phyloP scores from a whole-genome alignment of 2,888 invertebrate species.

The Platypus cylindrus region DNA sequence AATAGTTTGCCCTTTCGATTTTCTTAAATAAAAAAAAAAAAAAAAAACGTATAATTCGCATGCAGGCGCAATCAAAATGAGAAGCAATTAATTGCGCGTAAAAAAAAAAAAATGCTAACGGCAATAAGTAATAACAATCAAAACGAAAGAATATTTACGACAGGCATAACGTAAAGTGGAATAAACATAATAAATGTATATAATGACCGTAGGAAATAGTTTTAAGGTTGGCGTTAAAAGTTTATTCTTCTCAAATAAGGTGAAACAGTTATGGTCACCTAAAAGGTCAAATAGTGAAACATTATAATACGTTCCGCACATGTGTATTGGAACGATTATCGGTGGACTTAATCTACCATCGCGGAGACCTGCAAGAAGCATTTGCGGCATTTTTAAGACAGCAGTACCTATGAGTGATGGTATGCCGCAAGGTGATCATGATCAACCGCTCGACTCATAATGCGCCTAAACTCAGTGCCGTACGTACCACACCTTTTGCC shows the following conservation, averaged over 20 bases:
- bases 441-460: constrained; percentile 25
- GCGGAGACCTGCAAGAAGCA: constrained; percentile 23
- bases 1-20: no score
- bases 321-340: constrained; percentile 23
- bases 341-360: constrained; percentile 22
- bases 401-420: constrained; percentile 24
- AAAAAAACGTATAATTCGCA: no score
- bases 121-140: constrained; percentile 4
- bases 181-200: constrained; percentile 9
- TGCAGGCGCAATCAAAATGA: constrained; percentile 6
- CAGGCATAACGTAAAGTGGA: constrained; percentile 7
- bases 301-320: constrained; percentile 23
- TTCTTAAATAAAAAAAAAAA: no score
- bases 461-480: constrained; percentile 18
- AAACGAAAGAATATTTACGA: constrained; percentile 5
- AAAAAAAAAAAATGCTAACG: constrained; percentile 4
- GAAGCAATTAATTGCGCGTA: constrained; percentile 2
- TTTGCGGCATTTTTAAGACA: constrained; percentile 24
- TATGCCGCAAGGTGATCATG: constrained; percentile 25
- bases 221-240: constrained; percentile 12
- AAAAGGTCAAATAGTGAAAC: constrained; percentile 21
- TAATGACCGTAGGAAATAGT: constrained; percentile 10
- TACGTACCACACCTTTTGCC: constrained; percentile 9
- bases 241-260: constrained; percentile 17
- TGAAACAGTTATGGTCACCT: constrained; percentile 20